Percentiles rank a stretch among this genome's conserved stretches.
Conservation (phyloP, 2,888 invertebrate species). For the Euspilapteryx auroguttella region DNA sequence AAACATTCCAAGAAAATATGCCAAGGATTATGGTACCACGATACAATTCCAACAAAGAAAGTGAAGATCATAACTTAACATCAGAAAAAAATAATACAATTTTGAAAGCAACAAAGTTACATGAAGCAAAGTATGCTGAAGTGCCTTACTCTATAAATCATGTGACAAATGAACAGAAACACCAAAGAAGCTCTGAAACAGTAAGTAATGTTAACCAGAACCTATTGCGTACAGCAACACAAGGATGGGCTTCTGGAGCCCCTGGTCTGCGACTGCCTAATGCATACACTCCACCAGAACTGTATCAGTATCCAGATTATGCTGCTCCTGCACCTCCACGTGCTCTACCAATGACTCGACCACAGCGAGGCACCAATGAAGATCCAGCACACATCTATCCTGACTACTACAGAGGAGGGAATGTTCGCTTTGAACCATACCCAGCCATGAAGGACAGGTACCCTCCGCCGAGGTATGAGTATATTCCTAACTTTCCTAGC, state of each 20-base stretch:
- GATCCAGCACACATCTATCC: conserved; percentile 29
- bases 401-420: conserved; percentile 33
- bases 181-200: conserved; percentile 29
- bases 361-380: conserved; percentile 28
- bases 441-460: conserved; percentile 38
- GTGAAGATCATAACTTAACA: conserved; percentile 25
- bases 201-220: conserved; percentile 26
- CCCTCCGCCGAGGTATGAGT: conserved; percentile 47
- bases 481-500: conserved; percentile 36
- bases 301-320: conserved; percentile 41
- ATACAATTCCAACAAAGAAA: conserved; percentile 28
- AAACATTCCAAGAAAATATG: conserved; percentile 59
- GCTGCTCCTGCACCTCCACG: conserved; percentile 32
- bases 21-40: conserved; percentile 49
- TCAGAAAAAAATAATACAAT: conserved; percentile 20
- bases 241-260: conserved; percentile 26
- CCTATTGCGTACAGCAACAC: conserved; percentile 20
- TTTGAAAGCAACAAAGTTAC: too few relatives aligned
- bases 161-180: conserved; percentile 36
- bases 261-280: conserved; percentile 26
- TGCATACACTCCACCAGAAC: conserved; percentile 30
- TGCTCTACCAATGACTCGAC: conserved; percentile 22
- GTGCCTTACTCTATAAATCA: conserved; percentile 49
- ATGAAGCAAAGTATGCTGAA: conserved; percentile 47
- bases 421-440: conserved; percentile 43